A percentile compares a stretch with the other conserved stretches of the same genome.
These are phyloP conservation scores for Prunella himalayana DNA, from an alignment of 2,113 vertebrate genomes.

Conservation along the genomic window DNA sequence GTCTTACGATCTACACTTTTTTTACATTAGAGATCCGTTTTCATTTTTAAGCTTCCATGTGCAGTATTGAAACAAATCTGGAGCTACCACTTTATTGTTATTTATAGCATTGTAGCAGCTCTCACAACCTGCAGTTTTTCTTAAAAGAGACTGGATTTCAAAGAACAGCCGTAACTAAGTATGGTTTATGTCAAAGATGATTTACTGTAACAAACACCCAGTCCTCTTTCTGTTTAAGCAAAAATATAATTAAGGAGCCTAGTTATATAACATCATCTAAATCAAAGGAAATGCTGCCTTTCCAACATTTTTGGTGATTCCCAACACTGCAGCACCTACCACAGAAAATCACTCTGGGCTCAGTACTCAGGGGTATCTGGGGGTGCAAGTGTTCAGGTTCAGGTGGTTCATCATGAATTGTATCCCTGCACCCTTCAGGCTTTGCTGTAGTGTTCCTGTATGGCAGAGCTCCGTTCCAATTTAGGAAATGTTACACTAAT, in stretches of 20 bases:
- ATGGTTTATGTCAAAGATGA: slow-evolving; percentile 15
- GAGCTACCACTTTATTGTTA: neutral
- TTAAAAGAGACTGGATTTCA: neutral
- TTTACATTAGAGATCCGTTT: neutral
- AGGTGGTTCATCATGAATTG: neutral
- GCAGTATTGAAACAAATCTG: neutral
- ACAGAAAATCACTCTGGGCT: neutral
- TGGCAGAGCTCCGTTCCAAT: slow-evolving; percentile 42
- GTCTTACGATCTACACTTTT: neutral
- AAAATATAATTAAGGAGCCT: slow-evolving; percentile 2
- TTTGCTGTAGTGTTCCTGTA: neutral
- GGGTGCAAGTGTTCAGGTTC: neutral
- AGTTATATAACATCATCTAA: neutral
- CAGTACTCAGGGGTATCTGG: neutral
- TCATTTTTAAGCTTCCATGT: neutral
- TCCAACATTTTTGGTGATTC: neutral
- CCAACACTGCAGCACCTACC: neutral
- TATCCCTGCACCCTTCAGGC: neutral
- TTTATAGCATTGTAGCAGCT: slow-evolving; percentile 2
- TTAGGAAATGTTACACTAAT: slow-evolving; percentile 71
- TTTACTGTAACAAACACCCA: slow-evolving; percentile 10
- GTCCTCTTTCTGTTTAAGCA: neutral
- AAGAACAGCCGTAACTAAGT: neutral
- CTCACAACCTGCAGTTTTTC: slow-evolving; percentile 1
- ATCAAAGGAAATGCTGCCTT: neutral